A percentile compares a stretch with the other conserved stretches of the same genome.
Evolutionary conservation across 2,797 vertebrate species (phyloP).

Genomic region (Forpus xanthops): DNA sequence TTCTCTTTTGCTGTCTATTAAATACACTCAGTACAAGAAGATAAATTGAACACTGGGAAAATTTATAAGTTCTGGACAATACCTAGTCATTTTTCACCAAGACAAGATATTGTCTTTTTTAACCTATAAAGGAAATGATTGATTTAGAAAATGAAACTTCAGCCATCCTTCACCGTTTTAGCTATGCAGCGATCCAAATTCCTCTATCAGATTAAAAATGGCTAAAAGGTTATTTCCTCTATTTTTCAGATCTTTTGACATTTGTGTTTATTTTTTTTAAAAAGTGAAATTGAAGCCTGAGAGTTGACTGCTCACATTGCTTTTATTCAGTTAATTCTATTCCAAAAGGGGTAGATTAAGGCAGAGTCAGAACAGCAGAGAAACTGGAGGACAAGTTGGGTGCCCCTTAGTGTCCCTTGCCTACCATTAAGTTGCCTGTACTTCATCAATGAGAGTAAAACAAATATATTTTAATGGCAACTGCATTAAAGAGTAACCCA

Average conservation of each 20-base stretch:
- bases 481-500: not conserved
- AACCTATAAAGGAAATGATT: not conserved
- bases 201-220: conserved; percentile 11
- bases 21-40: conserved; percentile 11
- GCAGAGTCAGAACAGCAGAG: not conserved
- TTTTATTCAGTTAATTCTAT: not conserved
- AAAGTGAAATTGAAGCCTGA: not conserved
- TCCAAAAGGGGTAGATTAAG: not conserved
- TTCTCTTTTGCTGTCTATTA: conserved; percentile 3
- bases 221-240: not conserved
- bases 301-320: not conserved
- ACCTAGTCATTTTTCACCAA: not conserved
- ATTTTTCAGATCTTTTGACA: not conserved
- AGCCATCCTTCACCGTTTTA: not conserved
- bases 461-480: not conserved
- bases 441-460: not conserved
- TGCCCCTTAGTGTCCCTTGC: not conserved
- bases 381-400: not conserved
- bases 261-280: not conserved
- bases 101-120: conserved; percentile 7
- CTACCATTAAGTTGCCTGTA: not conserved
- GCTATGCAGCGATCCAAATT: not conserved
- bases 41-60: conserved; percentile 28
- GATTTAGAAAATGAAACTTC: conserved; percentile 38
- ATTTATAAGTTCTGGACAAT: not conserved